Evolutionary conservation across 2,797 vertebrate genomes (phyloP).

Genomic region (Alca torda): DNA sequence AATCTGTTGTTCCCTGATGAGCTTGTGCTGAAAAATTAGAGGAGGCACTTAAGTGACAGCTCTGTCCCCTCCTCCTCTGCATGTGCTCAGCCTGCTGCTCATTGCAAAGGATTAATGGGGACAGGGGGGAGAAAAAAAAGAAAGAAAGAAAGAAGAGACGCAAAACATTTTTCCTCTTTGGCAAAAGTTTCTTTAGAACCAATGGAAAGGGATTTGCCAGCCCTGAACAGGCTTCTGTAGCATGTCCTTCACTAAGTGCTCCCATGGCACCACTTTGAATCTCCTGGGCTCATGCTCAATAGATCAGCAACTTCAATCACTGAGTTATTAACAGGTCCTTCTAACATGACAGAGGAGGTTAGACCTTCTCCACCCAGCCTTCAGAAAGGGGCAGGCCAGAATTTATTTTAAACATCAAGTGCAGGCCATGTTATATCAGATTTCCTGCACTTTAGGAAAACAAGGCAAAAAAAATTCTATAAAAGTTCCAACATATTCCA

Average conservation of each 20-base stretch:
- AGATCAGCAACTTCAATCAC: not conserved
- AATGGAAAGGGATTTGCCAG: not conserved
- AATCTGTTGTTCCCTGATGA: not conserved
- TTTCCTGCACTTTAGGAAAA: not conserved
- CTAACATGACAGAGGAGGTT: not conserved
- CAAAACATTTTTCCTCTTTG: not conserved
- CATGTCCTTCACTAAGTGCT: accelerated
- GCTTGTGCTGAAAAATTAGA: not conserved
- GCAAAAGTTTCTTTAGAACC: not conserved
- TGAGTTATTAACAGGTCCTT: not conserved
- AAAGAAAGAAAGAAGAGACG: not conserved
- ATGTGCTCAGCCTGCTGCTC: not conserved
- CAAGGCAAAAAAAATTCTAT: not conserved
- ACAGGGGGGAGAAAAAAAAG: not conserved
- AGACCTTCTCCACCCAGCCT: not conserved
- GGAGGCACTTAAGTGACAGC: not conserved
- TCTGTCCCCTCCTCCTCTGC: not conserved
- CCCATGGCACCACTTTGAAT: not conserved
- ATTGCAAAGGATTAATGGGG: not conserved
- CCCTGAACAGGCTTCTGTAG: not conserved
- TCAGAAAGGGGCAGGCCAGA: not conserved
- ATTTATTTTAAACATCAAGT: not conserved
- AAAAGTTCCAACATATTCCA: not conserved
- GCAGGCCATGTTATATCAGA: not conserved
- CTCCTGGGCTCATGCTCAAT: not conserved